A percentile compares a stretch with the other conserved stretches of the same genome.
Conservation (phyloP, 2,888 invertebrate species). For the Drosophila pegasa region DNA sequence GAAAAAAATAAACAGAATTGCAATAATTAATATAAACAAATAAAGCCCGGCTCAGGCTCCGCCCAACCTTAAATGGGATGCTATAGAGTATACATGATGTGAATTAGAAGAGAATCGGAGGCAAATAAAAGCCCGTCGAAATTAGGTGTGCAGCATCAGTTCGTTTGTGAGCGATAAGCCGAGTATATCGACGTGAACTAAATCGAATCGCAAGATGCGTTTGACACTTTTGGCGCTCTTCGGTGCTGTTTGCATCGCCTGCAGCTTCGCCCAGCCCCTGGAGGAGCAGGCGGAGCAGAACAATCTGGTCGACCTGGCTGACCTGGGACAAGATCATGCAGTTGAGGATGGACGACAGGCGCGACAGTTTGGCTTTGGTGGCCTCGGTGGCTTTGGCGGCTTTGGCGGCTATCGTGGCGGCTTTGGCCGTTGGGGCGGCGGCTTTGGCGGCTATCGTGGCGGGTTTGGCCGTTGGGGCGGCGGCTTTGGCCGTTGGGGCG, state of each 20-base stretch:
- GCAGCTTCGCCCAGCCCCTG: constrained; percentile 21
- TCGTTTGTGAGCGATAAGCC: constrained; percentile 5
- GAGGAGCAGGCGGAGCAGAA: constrained; percentile 23
- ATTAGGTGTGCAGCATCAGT: constrained; percentile 31
- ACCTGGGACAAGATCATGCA: constrained; percentile 33
- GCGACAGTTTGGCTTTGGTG: neutral
- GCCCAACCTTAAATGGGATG: neutral
- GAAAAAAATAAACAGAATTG: constrained; percentile 26
- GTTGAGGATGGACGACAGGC: neutral
- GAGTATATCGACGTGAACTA: neutral
- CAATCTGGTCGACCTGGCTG: constrained; percentile 46
- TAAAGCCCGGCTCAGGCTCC: neutral
- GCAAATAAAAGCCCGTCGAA: constrained; percentile 35
- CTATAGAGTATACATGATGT: neutral
- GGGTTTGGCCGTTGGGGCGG: neutral
- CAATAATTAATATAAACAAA: constrained; percentile 2
- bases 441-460: constrained; percentile 4
- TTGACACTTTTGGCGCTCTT: constrained; percentile 55
- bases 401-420: neutral
- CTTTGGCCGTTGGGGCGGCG: neutral
- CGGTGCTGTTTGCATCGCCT: constrained; percentile 49
- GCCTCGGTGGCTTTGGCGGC: neutral
- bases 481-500: constrained; percentile 3
- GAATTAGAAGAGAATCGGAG: constrained; percentile 24
- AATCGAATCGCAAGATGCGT: constrained; percentile 50